Conservation (phyloP, 2,797 vertebrate genomes). For the Mareca strepera region DNA sequence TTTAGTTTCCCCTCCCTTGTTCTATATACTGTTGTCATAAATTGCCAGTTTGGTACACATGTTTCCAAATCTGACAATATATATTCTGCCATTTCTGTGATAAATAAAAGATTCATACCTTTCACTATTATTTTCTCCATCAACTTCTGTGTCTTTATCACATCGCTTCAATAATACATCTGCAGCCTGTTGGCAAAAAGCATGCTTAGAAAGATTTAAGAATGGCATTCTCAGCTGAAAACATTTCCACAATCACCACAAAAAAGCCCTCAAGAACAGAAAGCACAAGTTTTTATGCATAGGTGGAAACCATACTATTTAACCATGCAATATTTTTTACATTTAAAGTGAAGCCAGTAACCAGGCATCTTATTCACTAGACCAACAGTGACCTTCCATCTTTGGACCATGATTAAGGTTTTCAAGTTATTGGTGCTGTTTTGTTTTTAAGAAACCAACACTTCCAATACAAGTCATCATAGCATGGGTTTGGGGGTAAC, state of each 20-base stretch:
- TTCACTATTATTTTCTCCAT: constrained; percentile 85
- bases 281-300: not conserved
- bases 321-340: not conserved
- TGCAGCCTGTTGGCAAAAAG: constrained; percentile 69
- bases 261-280: not conserved
- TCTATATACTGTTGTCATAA: not conserved
- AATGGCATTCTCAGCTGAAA: not conserved
- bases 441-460: not conserved
- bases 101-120: constrained; percentile 78
- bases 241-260: not conserved
- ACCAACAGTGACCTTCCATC: not conserved
- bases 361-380: not conserved
- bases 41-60: not conserved
- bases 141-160: constrained; percentile 84
- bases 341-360: not conserved
- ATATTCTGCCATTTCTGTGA: not conserved
- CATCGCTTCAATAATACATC: constrained; percentile 82
- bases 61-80: not conserved
- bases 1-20: not conserved
- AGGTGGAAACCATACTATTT: not conserved
- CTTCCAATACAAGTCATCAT: not conserved
- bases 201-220: not conserved
- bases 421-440: not conserved
- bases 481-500: not conserved
- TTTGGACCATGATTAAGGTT: not conserved